Evolutionary conservation across 2,113 vertebrate species (phyloP), one percentile per base, ranked within the genome.

Genomic region (Cisticola juncidis): DNA sequence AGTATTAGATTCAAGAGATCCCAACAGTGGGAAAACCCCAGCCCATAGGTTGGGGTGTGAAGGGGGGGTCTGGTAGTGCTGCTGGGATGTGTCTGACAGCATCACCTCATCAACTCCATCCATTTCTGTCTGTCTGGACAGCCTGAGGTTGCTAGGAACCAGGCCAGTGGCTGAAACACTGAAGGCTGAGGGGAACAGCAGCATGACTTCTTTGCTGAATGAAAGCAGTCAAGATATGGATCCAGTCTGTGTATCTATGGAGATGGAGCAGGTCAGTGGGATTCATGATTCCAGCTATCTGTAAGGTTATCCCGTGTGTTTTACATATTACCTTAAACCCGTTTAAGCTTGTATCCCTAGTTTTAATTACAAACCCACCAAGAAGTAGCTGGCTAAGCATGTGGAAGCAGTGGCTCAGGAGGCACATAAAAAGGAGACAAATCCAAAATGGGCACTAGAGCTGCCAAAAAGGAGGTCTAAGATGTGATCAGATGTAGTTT

Each of bases 241-340:
- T 48, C 61, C 16, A 35, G 12, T 14, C 17, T 29, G 4, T 53
- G 18, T 35, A 40, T 64, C 42, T 87, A 19, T 13, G 13, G 57
- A 90, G 23, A 54, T 12, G 29, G 26, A 92, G 40, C 1, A 0
- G 0, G 12, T 31, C 0, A 0, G 40, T 42, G 28, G 48, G 68
- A 87, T 48, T 35, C 60, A 35, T 48, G 38, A 38, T 42, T 71
- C 38, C 48, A 66, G 15, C 22, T 58, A 6, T 22, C 51, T 71
- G 0, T 40, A 66, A 66, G 38, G 38, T 21, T 73, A 19, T 33
- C 21, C 12, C 44, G 2, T 25, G 23, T 12, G 1, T 40, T 91
- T 88, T 58, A 38, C 14, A 18, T 31, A 53, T 19, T 3, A 0
- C 18, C 44, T 42, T 19, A 57, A 81, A 51, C 8, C 4, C 3